A percentile compares a stretch with the other conserved stretches of the same genome.
Evolutionary conservation across 2,113 vertebrate species (phyloP).

Genomic region (Pseudolaguvia tuberculata): DNA sequence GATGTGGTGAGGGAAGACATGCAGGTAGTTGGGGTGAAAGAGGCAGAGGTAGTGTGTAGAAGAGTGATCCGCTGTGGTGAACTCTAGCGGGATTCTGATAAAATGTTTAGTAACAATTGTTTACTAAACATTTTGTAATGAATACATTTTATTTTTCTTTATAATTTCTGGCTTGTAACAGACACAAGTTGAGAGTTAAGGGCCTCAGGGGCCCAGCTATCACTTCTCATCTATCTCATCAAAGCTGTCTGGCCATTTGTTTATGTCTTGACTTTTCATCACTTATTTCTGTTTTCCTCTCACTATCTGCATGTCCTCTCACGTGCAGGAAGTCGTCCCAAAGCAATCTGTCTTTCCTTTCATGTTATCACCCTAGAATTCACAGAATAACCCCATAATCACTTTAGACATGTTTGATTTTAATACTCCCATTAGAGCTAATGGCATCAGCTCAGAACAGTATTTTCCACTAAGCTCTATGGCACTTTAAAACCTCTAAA

Average conservation of each 20-base stretch:
- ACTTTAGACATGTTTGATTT: conserved; percentile 39
- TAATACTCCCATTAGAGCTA: conserved; percentile 59
- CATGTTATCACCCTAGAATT: conserved; percentile 6
- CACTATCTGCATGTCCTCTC: conserved; percentile 54
- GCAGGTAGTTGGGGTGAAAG: too few species aligned
- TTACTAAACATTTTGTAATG: neutral
- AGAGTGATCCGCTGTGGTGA: too few species aligned
- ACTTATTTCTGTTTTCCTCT: conserved; percentile 38
- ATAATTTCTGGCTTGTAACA: too few species aligned
- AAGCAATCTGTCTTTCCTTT: conserved; percentile 51
- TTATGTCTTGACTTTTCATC: conserved; percentile 30
- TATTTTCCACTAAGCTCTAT: neutral
- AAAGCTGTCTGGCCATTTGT: conserved; percentile 29
- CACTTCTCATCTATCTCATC: conserved; percentile 17
- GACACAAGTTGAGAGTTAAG: too few species aligned
- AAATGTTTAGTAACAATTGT: too few species aligned
- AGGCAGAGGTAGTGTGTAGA: too few species aligned
- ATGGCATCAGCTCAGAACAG: conserved; percentile 9
- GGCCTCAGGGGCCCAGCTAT: too few species aligned
- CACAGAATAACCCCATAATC: conserved; percentile 39
- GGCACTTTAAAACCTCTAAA: conserved; percentile 8
- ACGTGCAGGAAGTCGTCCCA: conserved; percentile 43
- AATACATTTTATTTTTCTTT: too few species aligned
- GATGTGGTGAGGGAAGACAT: too few species aligned
- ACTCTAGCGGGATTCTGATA: too few species aligned